Conservation (phyloP, 2,888 invertebrate species). For the Epinotia ramella region DNA sequence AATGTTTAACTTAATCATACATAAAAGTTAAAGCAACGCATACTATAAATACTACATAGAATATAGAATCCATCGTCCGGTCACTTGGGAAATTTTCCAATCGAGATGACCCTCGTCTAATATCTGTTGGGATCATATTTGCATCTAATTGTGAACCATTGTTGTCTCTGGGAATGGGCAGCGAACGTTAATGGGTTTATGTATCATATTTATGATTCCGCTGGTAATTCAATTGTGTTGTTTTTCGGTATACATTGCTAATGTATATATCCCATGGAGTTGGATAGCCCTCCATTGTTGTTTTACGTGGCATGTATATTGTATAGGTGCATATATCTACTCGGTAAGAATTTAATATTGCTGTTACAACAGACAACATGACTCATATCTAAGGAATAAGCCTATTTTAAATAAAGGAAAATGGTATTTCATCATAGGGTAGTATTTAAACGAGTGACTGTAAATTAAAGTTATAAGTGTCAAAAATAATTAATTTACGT, state of each 20-base stretch:
- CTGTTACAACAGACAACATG: neutral
- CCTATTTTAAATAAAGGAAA: neutral
- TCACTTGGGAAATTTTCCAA: conserved; percentile 79
- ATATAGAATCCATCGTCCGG: conserved; percentile 55
- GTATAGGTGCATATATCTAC: neutral
- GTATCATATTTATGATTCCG: conserved; percentile 39
- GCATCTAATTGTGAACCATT: conserved; percentile 81
- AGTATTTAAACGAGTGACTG: too few relatives aligned
- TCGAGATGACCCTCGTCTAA: conserved; percentile 69
- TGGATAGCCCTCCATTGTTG: conserved; percentile 3
- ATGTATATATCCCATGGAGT: conserved; percentile 10
- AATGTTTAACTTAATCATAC: neutral
- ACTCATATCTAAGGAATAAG: neutral
- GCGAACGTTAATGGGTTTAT: conserved; percentile 48
- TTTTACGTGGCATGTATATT: neutral
- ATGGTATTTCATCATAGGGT: too few relatives aligned
- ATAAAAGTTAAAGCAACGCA: neutral
- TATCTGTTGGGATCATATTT: conserved; percentile 74
- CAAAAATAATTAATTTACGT: too few relatives aligned
- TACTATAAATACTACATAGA: conserved; percentile 11
- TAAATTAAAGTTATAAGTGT: too few relatives aligned
- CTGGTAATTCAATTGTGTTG: conserved; percentile 37
- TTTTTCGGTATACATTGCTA: conserved; percentile 23
- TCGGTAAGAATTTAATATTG: neutral
- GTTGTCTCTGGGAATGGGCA: conserved; percentile 76